Base-by-base conservation (phyloP, 2,888 invertebrate species). In the Tiphia femorata region DNA sequence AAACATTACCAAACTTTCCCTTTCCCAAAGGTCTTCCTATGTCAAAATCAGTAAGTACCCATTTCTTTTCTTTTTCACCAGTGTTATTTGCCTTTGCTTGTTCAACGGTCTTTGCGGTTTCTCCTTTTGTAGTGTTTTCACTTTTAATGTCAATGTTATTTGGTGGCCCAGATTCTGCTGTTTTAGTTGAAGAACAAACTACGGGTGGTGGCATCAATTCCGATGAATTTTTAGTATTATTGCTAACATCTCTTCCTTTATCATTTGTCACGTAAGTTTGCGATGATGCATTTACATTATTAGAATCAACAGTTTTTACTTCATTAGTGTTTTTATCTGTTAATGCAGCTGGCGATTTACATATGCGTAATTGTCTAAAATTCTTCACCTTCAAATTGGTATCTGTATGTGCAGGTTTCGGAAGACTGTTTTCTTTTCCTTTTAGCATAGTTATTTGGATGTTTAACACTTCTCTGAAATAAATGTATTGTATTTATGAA, bases 1-100 rank as follows among this genome's bases (percentile, higher is more conserved):
- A 98, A 2, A 98, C 98, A 84, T 94, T 95, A 7, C 98, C 98
- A 85, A 98, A 98, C 86, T 97, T 98, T 64, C 98, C 98, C 85
- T 94, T 94, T 0, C 98, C 98, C 10, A 98, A 85, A 0, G 96
- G 92, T 53, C 92, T 90, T 0, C 98, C 98, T 69, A 98, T 91
- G 75, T 98, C 97, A 83, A 98, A 98, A 84, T 97, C 94, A 0
- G 89, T 86, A n/a, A 98, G 82, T 0, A 88, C 85, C 95, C 95
- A 95, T 33, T 58, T 77, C 35, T 71, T 62, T 1, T 64, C 38
- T 14, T 16, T 58, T n/a, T 64, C 53, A 17, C 43, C 23, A 2
- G 42, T 58, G 12, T 46, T 46, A 20, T 47, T 57, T 12, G 14
- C 41, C 27, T 29, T 50, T 16, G 25, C 33, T 23, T 49, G 14